Evolutionary conservation across 2,888 invertebrate genomes (phyloP), one percentile per base, ranked within the genome.

Genomic region (Heliconius cydno): DNA sequence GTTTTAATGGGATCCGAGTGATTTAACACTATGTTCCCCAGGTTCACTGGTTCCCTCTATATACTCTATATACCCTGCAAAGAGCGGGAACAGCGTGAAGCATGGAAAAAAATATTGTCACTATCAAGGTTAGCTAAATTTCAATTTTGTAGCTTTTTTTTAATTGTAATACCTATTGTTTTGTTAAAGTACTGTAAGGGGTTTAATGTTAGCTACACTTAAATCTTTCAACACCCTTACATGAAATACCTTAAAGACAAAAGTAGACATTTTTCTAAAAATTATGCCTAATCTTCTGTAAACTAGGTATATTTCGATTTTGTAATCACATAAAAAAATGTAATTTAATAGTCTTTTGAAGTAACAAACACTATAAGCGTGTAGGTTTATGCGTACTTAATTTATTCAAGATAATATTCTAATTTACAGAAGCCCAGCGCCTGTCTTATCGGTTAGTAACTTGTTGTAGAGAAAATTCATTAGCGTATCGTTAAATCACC

Each of bases 381-480:
- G 15, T 41, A 25, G 25, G 70, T 41, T 68, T 38, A 41, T 41
- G 19, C 28, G 10, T 19, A 28, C 65, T 75, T 65, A 75, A 75
- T 65, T 41, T 75, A 75, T 41, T 65, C 46, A 76, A 67, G 41
- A 76, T 76, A 67, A 67, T 67, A 52, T 76, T 67, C 38, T 74
- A 67, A 77, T 71, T 66, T 70, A 75, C 74, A 77, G 75, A 75
- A 66, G 41, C 74, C 71, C 52, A 34, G 25, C 30, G 74, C 70
- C 81, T 80, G 82, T 80, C 79, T 83, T 80, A 80, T 83, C 82
- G 79, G 79, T 82, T 82, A 79, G 77, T 79, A 84, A 84, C 85
- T 88, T 86, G 86, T 88, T 88, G 85, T 82, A 83, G 86, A 85
- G 85, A 84, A 86, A 89, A 88, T 88, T 88, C 86, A 88, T 90